Percentiles rank a stretch among this genome's conserved stretches.
phyloP scores from a whole-genome alignment of 2,797 vertebrate species.

The Lindbergichthys nudifrons region DNA sequence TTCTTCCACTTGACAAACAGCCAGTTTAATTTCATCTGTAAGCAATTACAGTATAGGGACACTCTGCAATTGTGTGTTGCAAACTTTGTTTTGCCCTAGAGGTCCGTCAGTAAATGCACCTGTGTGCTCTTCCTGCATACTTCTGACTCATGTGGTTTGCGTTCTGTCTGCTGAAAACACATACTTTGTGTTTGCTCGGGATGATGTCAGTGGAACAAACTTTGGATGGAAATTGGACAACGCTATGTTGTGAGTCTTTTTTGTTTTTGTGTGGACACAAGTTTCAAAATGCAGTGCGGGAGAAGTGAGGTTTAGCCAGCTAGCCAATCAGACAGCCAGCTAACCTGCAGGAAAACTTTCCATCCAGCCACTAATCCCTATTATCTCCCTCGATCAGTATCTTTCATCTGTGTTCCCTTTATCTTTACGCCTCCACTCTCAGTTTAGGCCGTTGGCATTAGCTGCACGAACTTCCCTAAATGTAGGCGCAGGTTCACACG shows the following conservation, averaged over 20 bases:
- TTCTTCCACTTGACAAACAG: constrained; percentile 3
- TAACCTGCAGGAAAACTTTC: background rate
- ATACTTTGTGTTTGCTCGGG: constrained; percentile 7
- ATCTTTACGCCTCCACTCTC: constrained; percentile 49
- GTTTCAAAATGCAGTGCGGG: constrained; percentile 1
- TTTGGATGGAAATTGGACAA: background rate
- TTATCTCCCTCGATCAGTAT: constrained; percentile 24
- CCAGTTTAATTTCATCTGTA: constrained; percentile 7
- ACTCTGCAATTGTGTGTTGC: constrained; percentile 29
- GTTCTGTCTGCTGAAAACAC: constrained; percentile 29
- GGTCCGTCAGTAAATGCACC: constrained; percentile 41
- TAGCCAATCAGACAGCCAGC: constrained; percentile 12
- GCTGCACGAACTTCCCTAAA: constrained; percentile 76
- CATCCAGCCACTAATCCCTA: constrained; percentile 15
- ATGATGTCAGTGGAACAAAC: constrained; percentile 47
- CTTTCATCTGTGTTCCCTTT: constrained; percentile 55
- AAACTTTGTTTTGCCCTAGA: constrained; percentile 21
- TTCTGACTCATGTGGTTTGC: constrained; percentile 37
- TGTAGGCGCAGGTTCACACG: constrained; percentile 40
- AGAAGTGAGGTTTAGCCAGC: constrained; percentile 7
- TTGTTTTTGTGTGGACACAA: constrained; percentile 5
- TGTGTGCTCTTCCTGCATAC: constrained; percentile 36
- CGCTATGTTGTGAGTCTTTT: constrained; percentile 8
- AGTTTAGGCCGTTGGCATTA: constrained; percentile 65
- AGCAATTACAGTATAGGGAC: constrained; percentile 20